Evolutionary conservation across 2,888 invertebrate species (phyloP), one percentile per base, ranked within the genome.

Genomic region (Polymixis lichenea): DNA sequence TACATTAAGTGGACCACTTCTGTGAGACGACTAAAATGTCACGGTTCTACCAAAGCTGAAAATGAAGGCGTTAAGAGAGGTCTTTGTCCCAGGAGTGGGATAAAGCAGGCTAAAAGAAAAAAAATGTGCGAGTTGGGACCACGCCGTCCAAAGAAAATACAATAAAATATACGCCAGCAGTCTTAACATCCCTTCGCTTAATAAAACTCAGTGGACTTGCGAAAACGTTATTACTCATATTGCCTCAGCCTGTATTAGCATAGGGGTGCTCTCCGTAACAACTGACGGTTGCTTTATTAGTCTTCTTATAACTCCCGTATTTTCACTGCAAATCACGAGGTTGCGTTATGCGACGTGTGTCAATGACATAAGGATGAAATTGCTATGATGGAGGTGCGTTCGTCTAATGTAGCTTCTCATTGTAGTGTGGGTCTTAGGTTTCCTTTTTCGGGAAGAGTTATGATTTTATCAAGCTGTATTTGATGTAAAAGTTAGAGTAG

Each of bases 221-320:
- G 55, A 72, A 55, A 65, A 75, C 65, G 80, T 77, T 80, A 86
- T 86, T 80, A 86, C 86, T 86, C 80, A 86, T 85, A 85, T 78
- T 72, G 66, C 62, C 49, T 49, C 69, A 76, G 11, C 51, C 73
- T 61, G 75, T 85, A 79, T 85, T 87, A 85, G 67, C 85, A 78
- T 78, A 78, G 71, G 71, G 75, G 56, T 51, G 81, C 64, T 68
- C 74, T 75, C 43, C 65, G 56, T 60, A 65, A 71, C 72, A 85
- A 70, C 68, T 64, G 72, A 61, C 70, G 72, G 71, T 75, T 53
- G 58, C 56, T 77, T 69, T 85, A 74, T 85, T 77, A 82, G 67
- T 60, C 15, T 69, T 46, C 46, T 17, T 64, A 25, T 19, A 56
- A 64, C n/a, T 32, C 13, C 2, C 4, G 0, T 49, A 22, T 9